Base-by-base conservation (phyloP, 2,888 invertebrate species). In the Lissonota sp. region DNA sequence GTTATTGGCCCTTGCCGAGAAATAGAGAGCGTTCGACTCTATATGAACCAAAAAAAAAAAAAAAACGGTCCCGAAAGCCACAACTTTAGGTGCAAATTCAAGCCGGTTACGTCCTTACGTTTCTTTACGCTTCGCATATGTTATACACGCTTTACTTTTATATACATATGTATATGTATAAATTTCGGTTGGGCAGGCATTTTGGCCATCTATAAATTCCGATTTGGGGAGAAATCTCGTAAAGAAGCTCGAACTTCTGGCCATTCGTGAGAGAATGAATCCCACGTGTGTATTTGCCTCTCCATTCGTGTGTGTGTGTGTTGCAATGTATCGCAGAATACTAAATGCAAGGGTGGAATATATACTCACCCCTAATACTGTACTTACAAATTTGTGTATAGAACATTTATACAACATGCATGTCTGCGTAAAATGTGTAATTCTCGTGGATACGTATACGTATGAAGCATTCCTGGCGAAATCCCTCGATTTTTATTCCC, bases 141-240 rank as follows among this genome's bases (percentile, higher is more conserved):
- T 26, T 26, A 26, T 26, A 26, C 26, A 26, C 3, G 26, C 26
- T 26, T 26, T 26, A 26, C 1, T 26, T 26, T 26, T 26, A 26
- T 26, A 26, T 26, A 26, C 3, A 26, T 26, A 26, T 26, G 26
- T 26, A 26, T 26, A 42, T 55, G 55, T 46, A 49, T 37, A 74
- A 74, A 70, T 74, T 82, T 26, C 26, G 26, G 3, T 26, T 2
- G 26, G 26, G 26, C 26, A 3, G 26, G 26, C 26, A 26, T 26
- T 26, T 26, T 26, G 26, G 26, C 69, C 80, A 78, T 83, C 83
- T 77, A 84, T 88, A 87, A 88, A 89, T 88, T 84, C 74, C 58
- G 84, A 82, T 87, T 86, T 84, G 81, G 79, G 79, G 80, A 83
- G 49, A 79, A 82, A 84, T 74, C 57, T 12, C 62, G 53, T 49